Evolutionary conservation across 2,888 invertebrate species (phyloP).

Genomic region (Agelastica alni): DNA sequence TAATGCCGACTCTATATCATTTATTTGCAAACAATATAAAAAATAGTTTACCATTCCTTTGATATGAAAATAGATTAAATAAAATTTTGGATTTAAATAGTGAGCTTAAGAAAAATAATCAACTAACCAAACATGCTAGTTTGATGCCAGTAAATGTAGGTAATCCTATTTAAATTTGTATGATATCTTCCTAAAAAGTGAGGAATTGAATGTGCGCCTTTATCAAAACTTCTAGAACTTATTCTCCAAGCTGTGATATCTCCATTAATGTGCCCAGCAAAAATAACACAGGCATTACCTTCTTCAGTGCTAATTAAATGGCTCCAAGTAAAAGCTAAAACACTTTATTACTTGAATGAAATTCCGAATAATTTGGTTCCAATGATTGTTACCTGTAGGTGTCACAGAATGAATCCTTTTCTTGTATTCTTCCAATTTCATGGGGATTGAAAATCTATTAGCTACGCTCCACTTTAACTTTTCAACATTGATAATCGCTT

Average conservation of each 20-base stretch:
- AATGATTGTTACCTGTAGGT: conserved; percentile 41
- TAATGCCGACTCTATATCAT: no score
- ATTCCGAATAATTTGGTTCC: neutral
- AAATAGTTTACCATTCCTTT: no score
- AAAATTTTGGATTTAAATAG: no score
- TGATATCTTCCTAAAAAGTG: conserved; percentile 42
- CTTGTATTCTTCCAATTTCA: conserved; percentile 44
- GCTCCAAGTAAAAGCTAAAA: conserved; percentile 51
- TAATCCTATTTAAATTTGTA: conserved; percentile 41
- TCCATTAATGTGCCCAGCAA: conserved; percentile 50
- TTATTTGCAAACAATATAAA: no score
- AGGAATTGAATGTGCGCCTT: conserved; percentile 31
- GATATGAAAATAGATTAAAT: no score
- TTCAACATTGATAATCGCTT: conserved; percentile 42
- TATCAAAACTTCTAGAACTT: conserved; percentile 32
- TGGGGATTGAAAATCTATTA: conserved; percentile 27
- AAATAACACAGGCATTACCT: conserved; percentile 41
- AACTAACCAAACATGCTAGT: conserved; percentile 38
- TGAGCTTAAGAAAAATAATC: no score
- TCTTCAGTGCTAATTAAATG: conserved; percentile 40
- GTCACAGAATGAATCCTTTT: conserved; percentile 41
- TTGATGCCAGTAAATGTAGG: conserved; percentile 45
- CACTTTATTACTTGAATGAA: conserved; percentile 17
- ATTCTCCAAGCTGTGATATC: conserved; percentile 48
- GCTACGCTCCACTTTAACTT: conserved; percentile 39